These are phyloP conservation scores for Pseudoatta argentina DNA, from an alignment of 1,140 invertebrate species.

Conservation along the genomic window DNA sequence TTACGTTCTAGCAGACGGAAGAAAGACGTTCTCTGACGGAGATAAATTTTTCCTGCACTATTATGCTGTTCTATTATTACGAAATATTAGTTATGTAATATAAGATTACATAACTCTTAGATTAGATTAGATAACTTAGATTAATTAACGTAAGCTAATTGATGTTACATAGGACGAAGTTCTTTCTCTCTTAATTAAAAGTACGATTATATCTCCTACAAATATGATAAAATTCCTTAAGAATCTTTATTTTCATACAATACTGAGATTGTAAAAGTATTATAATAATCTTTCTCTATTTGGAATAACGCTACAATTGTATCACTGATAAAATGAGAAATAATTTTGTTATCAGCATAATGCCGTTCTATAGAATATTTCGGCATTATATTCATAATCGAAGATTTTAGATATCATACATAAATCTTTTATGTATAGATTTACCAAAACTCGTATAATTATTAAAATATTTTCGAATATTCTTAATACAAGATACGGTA, in stretches of 20 bases:
- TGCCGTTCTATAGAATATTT: not conserved
- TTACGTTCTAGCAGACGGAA: slow-evolving; percentile 13
- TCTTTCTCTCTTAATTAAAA: slow-evolving; percentile 37
- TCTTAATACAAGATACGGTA: not conserved
- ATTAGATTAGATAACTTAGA: too few relatives aligned
- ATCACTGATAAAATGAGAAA: not conserved
- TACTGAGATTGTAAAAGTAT: not conserved
- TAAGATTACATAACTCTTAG: too few relatives aligned
- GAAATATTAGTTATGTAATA: not conserved
- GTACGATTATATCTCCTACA: not conserved
- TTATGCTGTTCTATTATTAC: not conserved
- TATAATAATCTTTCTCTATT: not conserved
- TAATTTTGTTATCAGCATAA: not conserved
- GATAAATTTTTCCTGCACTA: not conserved
- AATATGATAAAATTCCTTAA: not conserved
- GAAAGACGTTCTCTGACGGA: not conserved
- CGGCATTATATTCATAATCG: not conserved
- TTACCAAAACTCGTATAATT: not conserved
- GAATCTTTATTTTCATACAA: not conserved
- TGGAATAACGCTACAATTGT: not conserved
- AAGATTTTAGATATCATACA: not conserved
- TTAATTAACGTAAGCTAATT: slow-evolving; percentile 3
- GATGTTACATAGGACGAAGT: slow-evolving; percentile 7
- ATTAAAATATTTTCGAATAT: not conserved
- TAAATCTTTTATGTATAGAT: not conserved